These are phyloP conservation scores for Ahaetulla prasina DNA, from an alignment of 2,113 vertebrate genomes.

Conservation along the genomic window DNA sequence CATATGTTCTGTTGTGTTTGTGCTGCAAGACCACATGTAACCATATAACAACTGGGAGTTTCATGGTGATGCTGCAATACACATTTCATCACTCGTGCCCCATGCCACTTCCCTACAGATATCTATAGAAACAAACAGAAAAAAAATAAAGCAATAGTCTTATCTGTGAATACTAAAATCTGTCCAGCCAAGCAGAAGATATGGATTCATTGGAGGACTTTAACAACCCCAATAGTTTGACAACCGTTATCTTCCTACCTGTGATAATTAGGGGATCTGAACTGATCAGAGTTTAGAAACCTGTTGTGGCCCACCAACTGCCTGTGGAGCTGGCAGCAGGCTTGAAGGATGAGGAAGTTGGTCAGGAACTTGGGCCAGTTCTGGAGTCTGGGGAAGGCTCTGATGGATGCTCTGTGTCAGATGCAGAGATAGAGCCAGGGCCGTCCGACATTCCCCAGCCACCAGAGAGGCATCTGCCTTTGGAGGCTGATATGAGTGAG, in stretches of 20 bases:
- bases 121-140: neutral
- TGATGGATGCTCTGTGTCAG: too few relatives aligned
- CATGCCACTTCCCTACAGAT: neutral
- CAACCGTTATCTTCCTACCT: neutral
- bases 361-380: too few relatives aligned
- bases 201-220: neutral
- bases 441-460: too few relatives aligned
- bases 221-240: neutral
- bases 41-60: neutral
- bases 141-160: neutral
- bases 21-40: neutral
- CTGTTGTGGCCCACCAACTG: too few relatives aligned
- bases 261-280: neutral
- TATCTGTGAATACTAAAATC: neutral
- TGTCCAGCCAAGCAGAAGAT: neutral
- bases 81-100: neutral
- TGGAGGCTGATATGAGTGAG: too few relatives aligned
- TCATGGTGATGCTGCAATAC: neutral
- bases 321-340: too few relatives aligned
- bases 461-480: too few relatives aligned
- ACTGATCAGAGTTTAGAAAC: neutral
- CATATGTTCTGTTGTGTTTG: neutral
- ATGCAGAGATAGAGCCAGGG: too few relatives aligned
- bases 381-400: too few relatives aligned
- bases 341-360: too few relatives aligned